A percentile compares a stretch with the other conserved stretches of the same genome.
These are phyloP conservation scores for Steatocranus sp. DNA, from an alignment of 2,797 vertebrate genomes.

Conservation along the genomic window DNA sequence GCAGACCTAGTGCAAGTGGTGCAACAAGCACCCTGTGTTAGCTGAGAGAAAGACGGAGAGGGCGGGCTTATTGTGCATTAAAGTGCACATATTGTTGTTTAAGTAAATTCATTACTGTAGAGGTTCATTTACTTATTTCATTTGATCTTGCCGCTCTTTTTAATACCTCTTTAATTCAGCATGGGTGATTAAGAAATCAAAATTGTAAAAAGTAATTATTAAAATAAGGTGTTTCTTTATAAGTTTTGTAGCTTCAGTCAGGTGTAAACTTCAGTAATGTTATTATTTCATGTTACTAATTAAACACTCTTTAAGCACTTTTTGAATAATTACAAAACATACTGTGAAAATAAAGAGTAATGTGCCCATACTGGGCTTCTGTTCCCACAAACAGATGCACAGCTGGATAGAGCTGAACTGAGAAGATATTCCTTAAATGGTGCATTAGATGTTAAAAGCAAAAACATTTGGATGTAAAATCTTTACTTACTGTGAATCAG, in stretches of 20 bases:
- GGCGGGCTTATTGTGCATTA: background rate
- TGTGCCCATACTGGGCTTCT: background rate
- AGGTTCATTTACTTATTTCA: background rate
- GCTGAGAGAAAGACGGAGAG: background rate
- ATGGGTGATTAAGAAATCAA: background rate
- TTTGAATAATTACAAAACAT: background rate
- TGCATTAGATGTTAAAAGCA: background rate
- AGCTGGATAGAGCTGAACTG: background rate
- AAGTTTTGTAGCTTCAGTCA: background rate
- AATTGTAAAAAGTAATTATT: background rate
- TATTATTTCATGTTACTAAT: background rate
- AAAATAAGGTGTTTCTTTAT: background rate
- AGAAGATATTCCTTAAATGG: background rate
- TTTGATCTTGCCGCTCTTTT: background rate
- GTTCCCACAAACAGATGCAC: background rate
- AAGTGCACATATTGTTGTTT: background rate
- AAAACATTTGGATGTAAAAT: background rate
- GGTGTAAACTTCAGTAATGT: background rate
- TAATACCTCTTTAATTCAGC: background rate
- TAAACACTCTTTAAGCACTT: background rate
- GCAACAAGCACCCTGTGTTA: conserved; percentile 37
- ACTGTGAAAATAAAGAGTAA: background rate
- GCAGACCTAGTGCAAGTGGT: conserved; percentile 28
- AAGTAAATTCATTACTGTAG: background rate
- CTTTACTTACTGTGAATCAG: background rate